phyloP scores from a whole-genome alignment of 2,797 vertebrate species.

The Nyctalus aviator region DNA sequence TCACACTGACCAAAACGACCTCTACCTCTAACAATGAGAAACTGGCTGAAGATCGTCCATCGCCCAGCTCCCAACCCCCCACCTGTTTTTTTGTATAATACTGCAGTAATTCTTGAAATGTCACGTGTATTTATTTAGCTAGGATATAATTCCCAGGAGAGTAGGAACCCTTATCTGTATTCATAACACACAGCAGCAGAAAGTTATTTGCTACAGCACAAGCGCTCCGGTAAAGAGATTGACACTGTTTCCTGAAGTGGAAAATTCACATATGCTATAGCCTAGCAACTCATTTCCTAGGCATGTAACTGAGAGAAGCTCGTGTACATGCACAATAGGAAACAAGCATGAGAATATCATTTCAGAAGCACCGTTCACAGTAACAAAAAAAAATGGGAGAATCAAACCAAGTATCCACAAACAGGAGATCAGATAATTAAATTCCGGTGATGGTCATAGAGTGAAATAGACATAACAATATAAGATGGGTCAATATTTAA shows the following conservation, averaged over 20 bases:
- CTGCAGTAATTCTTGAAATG: neutral
- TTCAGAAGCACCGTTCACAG: neutral
- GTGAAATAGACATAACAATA: neutral
- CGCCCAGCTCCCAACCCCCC: neutral
- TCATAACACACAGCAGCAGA: neutral
- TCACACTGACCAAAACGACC: neutral
- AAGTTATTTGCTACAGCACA: neutral
- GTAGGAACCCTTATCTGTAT: neutral
- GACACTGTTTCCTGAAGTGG: slow-evolving; percentile 3
- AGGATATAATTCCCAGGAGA: neutral
- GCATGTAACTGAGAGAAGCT: neutral
- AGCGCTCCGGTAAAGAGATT: neutral
- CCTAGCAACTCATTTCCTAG: slow-evolving; percentile 20
- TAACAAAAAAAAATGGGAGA: neutral
- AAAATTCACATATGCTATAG: slow-evolving; percentile 16
- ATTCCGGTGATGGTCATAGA: neutral
- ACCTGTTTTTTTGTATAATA: neutral
- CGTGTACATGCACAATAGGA: neutral
- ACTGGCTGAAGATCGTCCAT: neutral
- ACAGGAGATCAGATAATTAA: neutral
- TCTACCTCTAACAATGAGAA: neutral
- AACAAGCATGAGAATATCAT: neutral
- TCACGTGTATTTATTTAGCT: neutral
- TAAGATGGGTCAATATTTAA: neutral
- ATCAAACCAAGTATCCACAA: neutral